A percentile compares a stretch with the other conserved stretches of the same genome.
Evolutionary conservation across 2,888 invertebrate species (phyloP).

Genomic region (Ichneumoninae sp.): DNA sequence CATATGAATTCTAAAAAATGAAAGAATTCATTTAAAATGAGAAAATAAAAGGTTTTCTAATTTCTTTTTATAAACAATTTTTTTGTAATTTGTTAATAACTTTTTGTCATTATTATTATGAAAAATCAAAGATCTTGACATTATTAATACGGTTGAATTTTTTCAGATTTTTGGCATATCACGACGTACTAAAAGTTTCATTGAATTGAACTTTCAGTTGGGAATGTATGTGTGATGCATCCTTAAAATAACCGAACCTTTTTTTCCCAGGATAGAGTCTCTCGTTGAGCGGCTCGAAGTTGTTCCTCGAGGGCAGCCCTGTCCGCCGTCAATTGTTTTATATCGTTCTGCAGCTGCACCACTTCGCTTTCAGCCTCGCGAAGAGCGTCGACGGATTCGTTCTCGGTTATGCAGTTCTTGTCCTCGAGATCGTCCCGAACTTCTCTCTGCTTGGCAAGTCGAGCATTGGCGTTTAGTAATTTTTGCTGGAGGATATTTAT

Average conservation of each 20-base stretch:
- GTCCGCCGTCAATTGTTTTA: conserved; percentile 88
- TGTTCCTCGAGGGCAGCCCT: conserved; percentile 88
- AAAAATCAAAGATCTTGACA: no score
- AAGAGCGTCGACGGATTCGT: conserved; percentile 85
- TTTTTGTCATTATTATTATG: no score
- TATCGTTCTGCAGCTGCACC: conserved; percentile 88
- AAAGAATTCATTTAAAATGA: no score
- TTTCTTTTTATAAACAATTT: no score
- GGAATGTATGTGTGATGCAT: no score
- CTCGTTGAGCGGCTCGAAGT: conserved; percentile 87
- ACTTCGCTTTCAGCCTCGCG: conserved; percentile 90
- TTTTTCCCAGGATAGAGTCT: conserved; percentile 92
- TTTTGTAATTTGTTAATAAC: no score
- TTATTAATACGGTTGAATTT: no score
- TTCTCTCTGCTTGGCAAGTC: conserved; percentile 85
- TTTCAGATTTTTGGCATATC: no score
- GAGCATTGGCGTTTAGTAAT: conserved; percentile 85
- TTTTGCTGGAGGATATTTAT: conserved; percentile 88
- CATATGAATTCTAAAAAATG: no score
- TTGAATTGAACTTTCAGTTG: no score
- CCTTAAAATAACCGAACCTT: conserved; percentile 85
- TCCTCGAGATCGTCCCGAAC: conserved; percentile 86
- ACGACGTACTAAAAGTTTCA: no score
- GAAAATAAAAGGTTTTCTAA: no score
- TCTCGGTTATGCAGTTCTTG: conserved; percentile 86